Base-by-base conservation (phyloP, 1,140 invertebrate species). In the Saccostrea glomerata region DNA sequence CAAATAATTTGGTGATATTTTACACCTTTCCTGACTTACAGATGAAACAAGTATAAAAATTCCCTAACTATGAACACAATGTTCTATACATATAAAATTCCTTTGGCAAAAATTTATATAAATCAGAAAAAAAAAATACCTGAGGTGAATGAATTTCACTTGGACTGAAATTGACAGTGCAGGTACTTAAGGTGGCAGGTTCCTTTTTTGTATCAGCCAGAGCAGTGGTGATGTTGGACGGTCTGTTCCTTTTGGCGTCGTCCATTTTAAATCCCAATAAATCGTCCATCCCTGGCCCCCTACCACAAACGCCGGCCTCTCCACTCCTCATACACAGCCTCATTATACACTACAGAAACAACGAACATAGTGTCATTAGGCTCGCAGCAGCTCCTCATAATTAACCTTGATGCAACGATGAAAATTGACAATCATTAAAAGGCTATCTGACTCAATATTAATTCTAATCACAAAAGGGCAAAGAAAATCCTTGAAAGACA, bases 261-360 rank as follows among this genome's bases (percentile, higher is more conserved):
- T 77, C 70, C 70, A 36, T 77, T 77, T 77, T 77, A 77, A 77
- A 25, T 9, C 3, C 66, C 23, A 73, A 30, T 12, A 77, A 25
- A 77, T 25, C 12, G 70, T 77, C 70, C 25, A 25, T 77, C 15
- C 23, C 70, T 15, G 70, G 25, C 36, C 70, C 66, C 66, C 66
- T 73, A 73, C 66, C 25, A 36, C 70, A 77, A 77, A 77, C 25
- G 70, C 70, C 25, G 0, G 70, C 23, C 70, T 36, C 70, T 77
- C 70, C 25, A 30, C 25, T 77, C 70, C 70, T 77, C 11, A 77
- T 17, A 30, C 30, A 15, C 30, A 77, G 30, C 70, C 70, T 77
- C 70, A 77, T 77, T 36, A 77, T 77, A 77, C 70, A 77, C 70
- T 77, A 77, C 70, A 77, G 70, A 77, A 17, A 77, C 25, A 77